Evolutionary conservation across 2,113 vertebrate genomes (phyloP).

Genomic region (human (Homo sapiens)): DNA sequence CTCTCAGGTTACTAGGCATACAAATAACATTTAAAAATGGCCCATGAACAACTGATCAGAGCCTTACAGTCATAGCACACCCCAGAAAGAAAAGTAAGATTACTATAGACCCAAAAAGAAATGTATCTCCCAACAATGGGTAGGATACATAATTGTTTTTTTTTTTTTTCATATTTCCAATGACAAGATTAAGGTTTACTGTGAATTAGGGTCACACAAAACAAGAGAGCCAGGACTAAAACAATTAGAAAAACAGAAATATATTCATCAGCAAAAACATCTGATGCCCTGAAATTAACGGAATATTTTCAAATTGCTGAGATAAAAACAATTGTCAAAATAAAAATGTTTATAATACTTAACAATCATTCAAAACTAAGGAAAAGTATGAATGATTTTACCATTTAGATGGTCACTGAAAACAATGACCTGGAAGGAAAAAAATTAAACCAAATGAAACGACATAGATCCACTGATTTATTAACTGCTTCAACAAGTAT

Average conservation of each 20-base stretch:
- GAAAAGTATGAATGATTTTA: not conserved
- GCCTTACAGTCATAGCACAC: no score
- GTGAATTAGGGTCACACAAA: no score
- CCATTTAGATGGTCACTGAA: not conserved
- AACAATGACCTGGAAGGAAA: not conserved
- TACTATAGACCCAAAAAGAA: no score
- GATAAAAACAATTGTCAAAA: constrained; percentile 5
- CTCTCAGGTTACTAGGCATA: no score
- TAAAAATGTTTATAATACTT: not conserved
- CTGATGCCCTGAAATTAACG: not conserved
- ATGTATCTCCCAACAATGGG: no score
- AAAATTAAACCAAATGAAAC: not conserved
- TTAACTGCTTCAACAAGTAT: not conserved
- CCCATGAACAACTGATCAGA: no score
- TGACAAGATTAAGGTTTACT: no score
- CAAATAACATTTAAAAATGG: no score
- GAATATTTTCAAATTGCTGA: not conserved
- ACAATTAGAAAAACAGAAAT: not conserved
- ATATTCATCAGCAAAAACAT: not conserved
- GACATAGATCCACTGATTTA: not conserved
- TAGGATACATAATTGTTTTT: no score
- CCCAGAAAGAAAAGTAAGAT: no score
- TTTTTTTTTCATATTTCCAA: no score
- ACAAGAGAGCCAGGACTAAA: no score
- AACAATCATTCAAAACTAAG: not conserved